Evolutionary conservation across 2,888 invertebrate species (phyloP).

Genomic region (Lagria hirta): DNA sequence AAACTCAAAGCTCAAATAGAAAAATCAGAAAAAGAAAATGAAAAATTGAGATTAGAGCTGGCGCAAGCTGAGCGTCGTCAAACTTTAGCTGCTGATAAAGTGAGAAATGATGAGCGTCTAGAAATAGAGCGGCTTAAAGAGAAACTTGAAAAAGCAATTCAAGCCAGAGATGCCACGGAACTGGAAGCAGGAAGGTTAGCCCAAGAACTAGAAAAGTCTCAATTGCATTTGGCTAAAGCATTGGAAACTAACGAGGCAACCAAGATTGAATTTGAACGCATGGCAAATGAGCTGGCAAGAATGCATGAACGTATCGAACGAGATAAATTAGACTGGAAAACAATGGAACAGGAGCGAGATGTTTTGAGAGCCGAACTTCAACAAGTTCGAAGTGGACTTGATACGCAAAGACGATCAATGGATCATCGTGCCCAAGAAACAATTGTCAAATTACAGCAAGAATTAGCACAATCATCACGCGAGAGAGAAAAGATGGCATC

Average conservation of each 20-base stretch:
- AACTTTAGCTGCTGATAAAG: constrained; percentile 64
- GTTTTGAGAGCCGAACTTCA: constrained; percentile 69
- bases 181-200: constrained; percentile 81
- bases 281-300: constrained; percentile 78
- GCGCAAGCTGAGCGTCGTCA: constrained; percentile 65
- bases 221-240: constrained; percentile 79
- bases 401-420: constrained; percentile 65
- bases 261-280: constrained; percentile 81
- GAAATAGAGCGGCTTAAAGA: constrained; percentile 85
- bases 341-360: constrained; percentile 74
- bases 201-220: constrained; percentile 83
- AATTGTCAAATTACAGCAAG: constrained; percentile 70
- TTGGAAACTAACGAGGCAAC: constrained; percentile 81
- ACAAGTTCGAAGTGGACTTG: constrained; percentile 64
- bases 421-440: constrained; percentile 74
- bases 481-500: constrained; percentile 78
- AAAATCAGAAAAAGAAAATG: constrained; percentile 74
- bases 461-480: constrained; percentile 68
- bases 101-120: constrained; percentile 67
- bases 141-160: constrained; percentile 82
- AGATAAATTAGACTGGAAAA: constrained; percentile 68
- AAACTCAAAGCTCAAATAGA: constrained; percentile 75
- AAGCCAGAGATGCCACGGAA: constrained; percentile 80
- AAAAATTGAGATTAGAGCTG: constrained; percentile 71
- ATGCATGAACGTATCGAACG: constrained; percentile 80